Evolutionary conservation across 2,113 vertebrate genomes (phyloP).

Genomic region (Tautogolabrus adspersus): DNA sequence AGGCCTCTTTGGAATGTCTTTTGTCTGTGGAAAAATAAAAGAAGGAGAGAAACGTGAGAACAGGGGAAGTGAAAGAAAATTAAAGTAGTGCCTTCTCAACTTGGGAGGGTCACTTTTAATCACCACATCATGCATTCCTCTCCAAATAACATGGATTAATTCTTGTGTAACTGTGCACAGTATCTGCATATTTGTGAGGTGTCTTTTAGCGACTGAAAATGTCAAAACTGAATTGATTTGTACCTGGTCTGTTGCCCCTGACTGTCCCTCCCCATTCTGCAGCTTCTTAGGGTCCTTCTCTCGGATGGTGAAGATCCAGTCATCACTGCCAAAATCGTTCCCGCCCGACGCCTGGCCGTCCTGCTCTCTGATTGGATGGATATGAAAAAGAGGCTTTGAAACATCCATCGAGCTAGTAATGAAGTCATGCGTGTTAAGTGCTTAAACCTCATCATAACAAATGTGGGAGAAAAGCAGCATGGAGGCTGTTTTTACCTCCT

Average conservation of each 20-base stretch:
- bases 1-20: conserved; percentile 93
- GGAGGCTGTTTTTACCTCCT: background rate
- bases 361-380: conserved; percentile 86
- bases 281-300: conserved; percentile 95
- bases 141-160: background rate
- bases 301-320: conserved; percentile 97
- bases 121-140: background rate
- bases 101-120: conserved; percentile 19
- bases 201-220: background rate
- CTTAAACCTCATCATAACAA: conserved; percentile 10
- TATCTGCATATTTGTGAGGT: background rate
- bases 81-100: conserved; percentile 7
- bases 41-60: background rate
- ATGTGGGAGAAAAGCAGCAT: conserved; percentile 3
- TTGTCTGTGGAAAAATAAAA: conserved; percentile 76
- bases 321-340: conserved; percentile 88
- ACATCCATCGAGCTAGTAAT: conserved; percentile 1
- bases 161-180: background rate
- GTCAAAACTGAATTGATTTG: no score
- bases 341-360: conserved; percentile 94
- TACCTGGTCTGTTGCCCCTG: conserved; percentile 86
- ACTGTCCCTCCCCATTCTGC: conserved; percentile 91
- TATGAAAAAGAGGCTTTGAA: conserved; percentile 15
- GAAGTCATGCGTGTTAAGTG: conserved; percentile 14
- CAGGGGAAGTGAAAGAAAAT: background rate